phyloP scores from a whole-genome alignment of 1,140 invertebrate genomes.

The Coptotermes formosanus region DNA sequence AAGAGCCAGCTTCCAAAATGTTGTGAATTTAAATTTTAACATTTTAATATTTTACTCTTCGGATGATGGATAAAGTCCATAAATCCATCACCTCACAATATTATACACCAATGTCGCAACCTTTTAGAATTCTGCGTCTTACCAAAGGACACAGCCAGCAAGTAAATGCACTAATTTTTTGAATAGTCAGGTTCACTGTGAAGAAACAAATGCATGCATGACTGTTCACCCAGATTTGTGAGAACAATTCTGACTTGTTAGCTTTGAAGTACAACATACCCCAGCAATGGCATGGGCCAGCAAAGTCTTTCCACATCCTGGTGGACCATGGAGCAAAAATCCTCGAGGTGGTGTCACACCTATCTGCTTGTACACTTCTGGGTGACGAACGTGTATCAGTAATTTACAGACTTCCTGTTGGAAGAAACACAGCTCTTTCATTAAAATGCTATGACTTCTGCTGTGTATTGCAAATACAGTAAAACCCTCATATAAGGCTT shows the following conservation, averaged over 20 bases:
- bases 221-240: neutral
- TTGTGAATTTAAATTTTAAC: no score
- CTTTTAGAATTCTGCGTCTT: no score
- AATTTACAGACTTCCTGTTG: conserved; percentile 73
- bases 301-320: conserved; percentile 90
- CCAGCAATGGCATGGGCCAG: conserved; percentile 91
- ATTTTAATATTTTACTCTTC: no score
- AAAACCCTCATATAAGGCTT: no score
- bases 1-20: no score
- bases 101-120: no score
- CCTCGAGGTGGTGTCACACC: conserved; percentile 81
- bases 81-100: no score
- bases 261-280: conserved; percentile 52
- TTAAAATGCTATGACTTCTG: no score
- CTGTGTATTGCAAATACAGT: no score
- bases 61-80: no score
- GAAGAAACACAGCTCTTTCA: no score
- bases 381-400: conserved; percentile 78
- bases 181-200: neutral
- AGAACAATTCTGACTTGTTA: neutral
- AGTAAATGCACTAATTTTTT: neutral
- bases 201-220: neutral
- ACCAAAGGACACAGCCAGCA: no score
- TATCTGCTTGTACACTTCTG: conserved; percentile 75
- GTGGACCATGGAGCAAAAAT: conserved; percentile 86